Percentiles rank a stretch among this genome's conserved stretches.
Evolutionary conservation across 64 coral and sea anemone species (phyloP).

Genomic region (Dendronephthya gigantea): DNA sequence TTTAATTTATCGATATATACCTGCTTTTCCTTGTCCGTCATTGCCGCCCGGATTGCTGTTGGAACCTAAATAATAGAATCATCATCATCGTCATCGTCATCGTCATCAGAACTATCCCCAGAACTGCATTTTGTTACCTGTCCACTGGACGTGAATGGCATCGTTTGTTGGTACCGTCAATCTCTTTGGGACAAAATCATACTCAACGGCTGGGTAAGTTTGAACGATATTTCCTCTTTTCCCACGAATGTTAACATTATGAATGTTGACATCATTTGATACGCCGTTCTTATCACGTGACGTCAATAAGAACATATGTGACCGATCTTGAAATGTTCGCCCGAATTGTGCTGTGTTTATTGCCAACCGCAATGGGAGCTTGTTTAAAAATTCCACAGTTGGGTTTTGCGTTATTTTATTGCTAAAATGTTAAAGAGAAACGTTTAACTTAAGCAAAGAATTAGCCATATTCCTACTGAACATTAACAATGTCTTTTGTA

Average conservation of each 20-base stretch:
- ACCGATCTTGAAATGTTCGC: background rate
- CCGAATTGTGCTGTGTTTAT: background rate
- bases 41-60: too few relatives aligned
- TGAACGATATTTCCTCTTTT: background rate
- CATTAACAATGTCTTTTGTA: too few relatives aligned
- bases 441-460: background rate
- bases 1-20: too few relatives aligned
- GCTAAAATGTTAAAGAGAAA: background rate
- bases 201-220: background rate
- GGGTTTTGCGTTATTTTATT: background rate
- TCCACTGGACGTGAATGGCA: background rate
- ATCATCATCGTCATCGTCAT: background rate
- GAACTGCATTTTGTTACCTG: too few relatives aligned
- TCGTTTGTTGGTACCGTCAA: background rate
- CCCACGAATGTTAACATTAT: background rate
- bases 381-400: background rate
- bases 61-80: too few relatives aligned
- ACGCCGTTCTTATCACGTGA: background rate
- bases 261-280: background rate
- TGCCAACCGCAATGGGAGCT: background rate
- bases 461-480: too few relatives aligned
- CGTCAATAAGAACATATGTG: background rate
- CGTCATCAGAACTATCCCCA: too few relatives aligned
- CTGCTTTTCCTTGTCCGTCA: too few relatives aligned
- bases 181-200: background rate